These are phyloP conservation scores for Syngnathus scovelli DNA, from an alignment of 2,113 vertebrate genomes.

Conservation along the genomic window DNA sequence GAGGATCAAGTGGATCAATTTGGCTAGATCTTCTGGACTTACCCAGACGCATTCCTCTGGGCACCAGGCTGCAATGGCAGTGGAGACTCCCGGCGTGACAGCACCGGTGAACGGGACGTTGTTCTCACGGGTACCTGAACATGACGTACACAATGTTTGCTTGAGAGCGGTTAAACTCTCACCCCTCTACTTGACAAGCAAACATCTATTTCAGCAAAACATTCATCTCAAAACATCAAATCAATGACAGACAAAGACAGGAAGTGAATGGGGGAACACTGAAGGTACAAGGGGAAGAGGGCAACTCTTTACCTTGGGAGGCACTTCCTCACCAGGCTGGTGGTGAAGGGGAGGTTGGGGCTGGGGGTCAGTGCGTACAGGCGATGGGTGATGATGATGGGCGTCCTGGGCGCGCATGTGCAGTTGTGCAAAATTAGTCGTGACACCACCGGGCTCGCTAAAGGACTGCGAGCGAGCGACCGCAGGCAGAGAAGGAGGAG, in stretches of 20 bases:
- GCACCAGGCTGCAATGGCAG: slow-evolving; percentile 82
- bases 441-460: slow-evolving; percentile 80
- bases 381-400: slow-evolving; percentile 71
- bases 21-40: background rate
- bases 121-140: slow-evolving; percentile 84
- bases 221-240: background rate
- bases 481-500: slow-evolving; percentile 80
- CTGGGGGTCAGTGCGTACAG: slow-evolving; percentile 86
- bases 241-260: slow-evolving; percentile 17
- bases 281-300: slow-evolving; percentile 2
- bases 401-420: slow-evolving; percentile 94
- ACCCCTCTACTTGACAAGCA: background rate
- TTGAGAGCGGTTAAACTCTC: background rate
- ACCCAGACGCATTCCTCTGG: slow-evolving; percentile 86
- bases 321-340: slow-evolving; percentile 82
- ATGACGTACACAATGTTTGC: slow-evolving; percentile 11
- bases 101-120: slow-evolving; percentile 88
- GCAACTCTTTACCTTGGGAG: slow-evolving; percentile 85
- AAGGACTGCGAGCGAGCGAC: slow-evolving; percentile 91
- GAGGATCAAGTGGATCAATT: background rate
- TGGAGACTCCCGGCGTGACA: slow-evolving; percentile 89
- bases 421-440: slow-evolving; percentile 92
- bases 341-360: slow-evolving; percentile 79
- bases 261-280: slow-evolving; percentile 26
- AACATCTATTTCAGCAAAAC: background rate